These are phyloP conservation scores for Gobio gobio DNA, from an alignment of 2,113 vertebrate genomes.

Conservation along the genomic window DNA sequence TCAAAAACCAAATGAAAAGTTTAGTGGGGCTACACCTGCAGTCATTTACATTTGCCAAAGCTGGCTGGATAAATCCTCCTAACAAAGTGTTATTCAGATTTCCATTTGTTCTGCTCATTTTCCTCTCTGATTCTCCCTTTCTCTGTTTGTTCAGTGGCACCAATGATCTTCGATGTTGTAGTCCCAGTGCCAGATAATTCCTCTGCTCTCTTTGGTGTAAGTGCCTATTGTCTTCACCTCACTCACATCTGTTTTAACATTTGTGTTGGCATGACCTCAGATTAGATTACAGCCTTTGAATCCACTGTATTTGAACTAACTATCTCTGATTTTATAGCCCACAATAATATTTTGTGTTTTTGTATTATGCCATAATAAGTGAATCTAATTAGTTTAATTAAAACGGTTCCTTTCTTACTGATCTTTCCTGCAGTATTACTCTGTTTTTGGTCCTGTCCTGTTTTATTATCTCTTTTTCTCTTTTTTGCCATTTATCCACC, in stretches of 20 bases:
- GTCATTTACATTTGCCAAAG: constrained; percentile 17
- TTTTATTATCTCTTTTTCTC: constrained; percentile 20
- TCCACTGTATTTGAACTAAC: constrained; percentile 4
- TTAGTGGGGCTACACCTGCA: constrained; percentile 37
- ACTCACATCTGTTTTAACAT: constrained; percentile 33
- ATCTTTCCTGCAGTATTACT: background rate
- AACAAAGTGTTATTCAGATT: constrained; percentile 24
- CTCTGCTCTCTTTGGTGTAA: constrained; percentile 92
- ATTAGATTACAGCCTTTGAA: background rate
- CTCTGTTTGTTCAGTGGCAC: constrained; percentile 80
- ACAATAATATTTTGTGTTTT: background rate
- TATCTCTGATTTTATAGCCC: background rate
- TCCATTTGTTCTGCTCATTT: constrained; percentile 32
- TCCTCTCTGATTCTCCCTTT: constrained; percentile 15
- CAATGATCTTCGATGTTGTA: constrained; percentile 86
- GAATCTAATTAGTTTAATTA: background rate
- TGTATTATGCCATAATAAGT: background rate
- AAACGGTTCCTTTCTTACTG: background rate
- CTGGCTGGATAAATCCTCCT: constrained; percentile 22
- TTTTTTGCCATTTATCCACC: constrained; percentile 45
- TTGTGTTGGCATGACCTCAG: constrained; percentile 7
- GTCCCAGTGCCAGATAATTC: constrained; percentile 85
- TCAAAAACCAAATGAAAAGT: constrained; percentile 29
- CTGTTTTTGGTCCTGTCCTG: background rate
- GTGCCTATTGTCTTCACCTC: constrained; percentile 53